A percentile compares a stretch with the other conserved stretches of the same genome.
Evolutionary conservation across 2,888 invertebrate species (phyloP).

Genomic region (Strigamia crassipes): DNA sequence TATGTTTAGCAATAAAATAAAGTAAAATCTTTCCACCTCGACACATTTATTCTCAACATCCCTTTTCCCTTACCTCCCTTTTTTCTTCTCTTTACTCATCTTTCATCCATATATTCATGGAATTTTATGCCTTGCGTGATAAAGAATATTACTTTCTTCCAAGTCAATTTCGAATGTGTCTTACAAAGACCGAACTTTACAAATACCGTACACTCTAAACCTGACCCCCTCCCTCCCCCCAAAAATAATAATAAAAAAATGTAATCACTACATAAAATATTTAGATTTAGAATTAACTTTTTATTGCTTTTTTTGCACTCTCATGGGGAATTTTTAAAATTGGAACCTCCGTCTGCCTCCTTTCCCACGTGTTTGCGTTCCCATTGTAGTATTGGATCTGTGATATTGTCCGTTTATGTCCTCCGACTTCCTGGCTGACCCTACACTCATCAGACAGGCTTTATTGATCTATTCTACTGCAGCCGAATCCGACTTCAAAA

Average conservation of each 20-base stretch:
- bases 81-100: not conserved
- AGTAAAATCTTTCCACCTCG: constrained; percentile 10
- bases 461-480: not conserved
- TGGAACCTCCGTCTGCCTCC: not conserved
- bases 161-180: not conserved
- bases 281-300: not conserved
- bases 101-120: constrained; percentile 10
- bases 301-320: not conserved
- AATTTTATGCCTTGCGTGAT: not conserved
- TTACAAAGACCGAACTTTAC: not conserved
- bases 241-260: not conserved
- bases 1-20: constrained; percentile 10
- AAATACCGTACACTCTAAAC: not conserved
- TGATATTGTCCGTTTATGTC: not conserved
- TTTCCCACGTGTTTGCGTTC: not conserved
- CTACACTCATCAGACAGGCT: not conserved
- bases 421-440: not conserved
- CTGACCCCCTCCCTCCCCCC: too few species aligned
- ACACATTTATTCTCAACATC: constrained; percentile 10
- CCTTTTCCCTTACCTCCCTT: not conserved
- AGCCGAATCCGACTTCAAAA: not conserved
- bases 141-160: not conserved
- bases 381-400: not conserved
- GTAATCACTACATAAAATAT: not conserved
- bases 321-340: not conserved